Base-by-base conservation (phyloP, 2,797 vertebrate genomes). In the Hyperoplus immaculatus region DNA sequence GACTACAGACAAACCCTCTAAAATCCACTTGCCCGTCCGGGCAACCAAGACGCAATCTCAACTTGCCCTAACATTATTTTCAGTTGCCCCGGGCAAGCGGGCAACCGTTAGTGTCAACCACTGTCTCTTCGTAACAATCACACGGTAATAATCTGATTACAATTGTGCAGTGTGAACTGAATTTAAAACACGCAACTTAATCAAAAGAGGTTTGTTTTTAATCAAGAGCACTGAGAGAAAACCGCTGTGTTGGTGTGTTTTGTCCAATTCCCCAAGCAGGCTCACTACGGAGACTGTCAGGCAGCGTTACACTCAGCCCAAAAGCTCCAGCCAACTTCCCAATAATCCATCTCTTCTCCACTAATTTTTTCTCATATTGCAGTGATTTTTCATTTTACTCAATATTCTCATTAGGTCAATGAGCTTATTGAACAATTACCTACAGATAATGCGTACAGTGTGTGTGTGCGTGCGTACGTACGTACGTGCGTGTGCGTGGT, bases 371-470 rank as follows among this genome's bases (percentile, higher is more conserved):
- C 51, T 16, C 8, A 18, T 43, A 74, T 57, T 60, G 46, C 45
- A 47, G 36, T 57, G n/a, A 57, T 72, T 78, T 46, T 77, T 74
- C 74, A 81, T 85, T 67, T 67, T 50, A 77, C 42, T 39, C 60
- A 50, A 69, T 77, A 83, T 77, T 76, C 78, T 81, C 77, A 82
- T 88, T 80, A 81, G 76, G 54, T 66, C 58, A 59, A 73, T 45
- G 66, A 75, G 61, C 57, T 51, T 68, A 72, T 18, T n/a, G 59
- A 77, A 63, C 54, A 21, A 21, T 72, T 62, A 72, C 68, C 72
- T 16, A 16, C 8, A 68, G 80, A 75, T 38, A 2, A 13, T 38
- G 5, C 9, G 6, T 39, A 9, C 0, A 60, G 5, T 2, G 62
- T 68, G 41, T 38, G 63, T 36, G 58, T 0, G 9, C 29, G 29